These are phyloP conservation scores for Platypus cylindrus DNA, from an alignment of 2,888 invertebrate species.

Conservation along the genomic window DNA sequence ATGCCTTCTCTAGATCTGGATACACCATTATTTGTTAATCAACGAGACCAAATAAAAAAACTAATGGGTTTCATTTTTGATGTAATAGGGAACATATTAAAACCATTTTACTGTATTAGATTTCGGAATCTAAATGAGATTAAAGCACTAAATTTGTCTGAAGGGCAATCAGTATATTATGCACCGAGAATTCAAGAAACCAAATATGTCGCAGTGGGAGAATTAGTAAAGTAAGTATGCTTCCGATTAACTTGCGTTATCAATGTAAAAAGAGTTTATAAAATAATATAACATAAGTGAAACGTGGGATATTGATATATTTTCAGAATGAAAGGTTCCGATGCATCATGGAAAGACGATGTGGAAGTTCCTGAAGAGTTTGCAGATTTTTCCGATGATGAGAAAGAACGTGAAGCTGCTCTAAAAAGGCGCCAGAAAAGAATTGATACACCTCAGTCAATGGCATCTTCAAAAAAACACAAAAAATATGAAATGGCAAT, in stretches of 20 bases:
- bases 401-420: conserved; percentile 9
- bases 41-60: conserved; percentile 53
- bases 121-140: conserved; percentile 64
- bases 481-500: conserved; percentile 11
- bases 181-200: conserved; percentile 70
- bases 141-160: conserved; percentile 46
- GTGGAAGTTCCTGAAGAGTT: conserved; percentile 9
- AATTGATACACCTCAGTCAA: too few relatives aligned
- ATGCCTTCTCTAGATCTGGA: conserved; percentile 75
- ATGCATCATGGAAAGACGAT: conserved; percentile 14
- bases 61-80: conserved; percentile 77
- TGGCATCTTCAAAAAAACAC: conserved; percentile 9
- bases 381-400: conserved; percentile 13
- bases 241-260: too few relatives aligned
- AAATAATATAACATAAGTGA: not conserved
- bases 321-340: conserved; percentile 13
- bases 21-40: conserved; percentile 63
- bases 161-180: conserved; percentile 66
- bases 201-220: conserved; percentile 59
- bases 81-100: conserved; percentile 75
- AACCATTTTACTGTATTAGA: conserved; percentile 81
- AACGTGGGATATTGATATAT: conserved; percentile 1
- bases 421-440: conserved; percentile 6
- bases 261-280: too few relatives aligned
- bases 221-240: conserved; percentile 52